These are phyloP conservation scores for Trichopoda pennipes DNA, from an alignment of 2,888 invertebrate genomes.

Conservation along the genomic window DNA sequence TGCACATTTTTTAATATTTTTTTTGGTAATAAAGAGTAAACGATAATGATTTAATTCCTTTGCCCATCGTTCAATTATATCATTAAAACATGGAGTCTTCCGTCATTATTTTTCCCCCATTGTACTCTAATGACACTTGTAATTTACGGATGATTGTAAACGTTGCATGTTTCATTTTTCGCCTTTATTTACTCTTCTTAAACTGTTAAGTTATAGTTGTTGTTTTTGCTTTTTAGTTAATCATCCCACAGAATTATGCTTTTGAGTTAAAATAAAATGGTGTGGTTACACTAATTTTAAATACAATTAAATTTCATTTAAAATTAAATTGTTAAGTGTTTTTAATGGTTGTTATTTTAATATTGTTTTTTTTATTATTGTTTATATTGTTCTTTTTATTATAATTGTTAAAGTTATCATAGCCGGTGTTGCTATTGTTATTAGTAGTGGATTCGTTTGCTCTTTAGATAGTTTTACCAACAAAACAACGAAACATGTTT, in stretches of 20 bases:
- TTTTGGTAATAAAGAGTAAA: neutral
- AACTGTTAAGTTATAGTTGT: constrained; percentile 41
- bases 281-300: constrained; percentile 64
- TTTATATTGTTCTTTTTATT: neutral
- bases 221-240: constrained; percentile 68
- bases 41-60: constrained; percentile 13
- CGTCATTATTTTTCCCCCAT: constrained; percentile 34
- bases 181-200: constrained; percentile 6
- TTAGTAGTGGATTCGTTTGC: constrained; percentile 13
- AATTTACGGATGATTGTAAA: constrained; percentile 31
- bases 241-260: constrained; percentile 6
- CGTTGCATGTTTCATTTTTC: constrained; percentile 47
- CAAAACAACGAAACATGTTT: constrained; percentile 64
- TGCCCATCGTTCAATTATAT: constrained; percentile 22
- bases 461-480: constrained; percentile 32
- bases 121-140: constrained; percentile 26
- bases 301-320: constrained; percentile 68
- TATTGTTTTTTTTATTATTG: constrained; percentile 36
- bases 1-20: neutral
- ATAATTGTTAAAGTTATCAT: neutral
- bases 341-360: constrained; percentile 66
- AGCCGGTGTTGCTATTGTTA: constrained; percentile 13
- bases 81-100: constrained; percentile 30
- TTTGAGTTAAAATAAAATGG: constrained; percentile 51
- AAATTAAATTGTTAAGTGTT: constrained; percentile 68